Evolutionary conservation across 2,113 vertebrate genomes (phyloP), one percentile per base, ranked within the genome.

Genomic region (Garra rufa): DNA sequence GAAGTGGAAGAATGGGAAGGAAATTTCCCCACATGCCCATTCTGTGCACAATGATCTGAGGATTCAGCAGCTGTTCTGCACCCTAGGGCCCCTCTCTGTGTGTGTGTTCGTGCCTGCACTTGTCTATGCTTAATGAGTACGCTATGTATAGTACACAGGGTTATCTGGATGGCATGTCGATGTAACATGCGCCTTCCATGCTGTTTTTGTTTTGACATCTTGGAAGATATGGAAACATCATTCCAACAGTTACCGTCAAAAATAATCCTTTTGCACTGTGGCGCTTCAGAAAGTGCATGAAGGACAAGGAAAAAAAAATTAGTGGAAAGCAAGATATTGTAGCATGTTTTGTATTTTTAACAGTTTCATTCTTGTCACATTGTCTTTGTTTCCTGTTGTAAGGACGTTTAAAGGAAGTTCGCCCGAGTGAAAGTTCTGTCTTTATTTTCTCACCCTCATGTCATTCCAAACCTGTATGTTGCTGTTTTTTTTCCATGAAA

Each of bases 1-100:
- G 26, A 38, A 44, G 67, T 43, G 34, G 9, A 48, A 73, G 65
- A 70, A 34, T 71, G 38, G 30, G 48, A 43, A 65, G 28, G 26
- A 77, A 14, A 55, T 57, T 57, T 67, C 48, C 38, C 24, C 6
- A 4, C 55, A 41, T 70, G 48, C 48, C 30, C 43, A 76, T 82
- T 67, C 41, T 76, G 77, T 65, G 71, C 59, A 65, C 24, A 30
- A 67, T 70, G 77, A 70, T 76, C 83, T 84, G 71, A 84, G 77
- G 26, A 76, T 82, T 75, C 71, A 81, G 70, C 83, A 82, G 83
- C 78, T 87, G 86, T 67, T 78, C 21, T 48, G 50, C 24, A 77
- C 83, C 61, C 50, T 13, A 28, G 46, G 76, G 59, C 76, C 24
- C 17, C 8, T 19, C 6, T 50, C 19, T 63, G 11, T 81, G 52